Conservation (phyloP, 35 echinoderm and acorn worm species). For the Heliocidaris erythrogramma region DNA sequence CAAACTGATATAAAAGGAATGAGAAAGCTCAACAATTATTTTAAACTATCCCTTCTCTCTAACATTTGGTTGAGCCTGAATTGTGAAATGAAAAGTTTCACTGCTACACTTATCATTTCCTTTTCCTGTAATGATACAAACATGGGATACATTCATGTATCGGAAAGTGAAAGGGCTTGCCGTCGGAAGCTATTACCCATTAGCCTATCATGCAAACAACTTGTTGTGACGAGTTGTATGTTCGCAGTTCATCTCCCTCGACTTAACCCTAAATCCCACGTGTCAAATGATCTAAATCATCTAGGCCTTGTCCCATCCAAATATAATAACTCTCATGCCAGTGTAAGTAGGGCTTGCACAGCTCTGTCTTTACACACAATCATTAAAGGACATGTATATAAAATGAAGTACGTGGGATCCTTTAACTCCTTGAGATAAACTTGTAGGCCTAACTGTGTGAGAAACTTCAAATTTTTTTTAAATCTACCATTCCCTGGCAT, state of each 20-base stretch:
- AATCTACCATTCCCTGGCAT: not conserved
- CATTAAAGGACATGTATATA: no score
- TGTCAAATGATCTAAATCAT: constrained; percentile 27
- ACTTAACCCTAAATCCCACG: not conserved
- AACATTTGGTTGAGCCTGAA: not conserved
- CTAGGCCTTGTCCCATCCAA: not conserved
- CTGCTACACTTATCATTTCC: not conserved
- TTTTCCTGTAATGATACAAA: not conserved
- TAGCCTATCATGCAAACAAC: constrained; percentile 21
- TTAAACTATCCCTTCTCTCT: no score
- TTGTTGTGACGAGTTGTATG: not conserved
- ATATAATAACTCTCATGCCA: not conserved
- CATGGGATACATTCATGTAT: not conserved
- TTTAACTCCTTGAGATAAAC: not conserved
- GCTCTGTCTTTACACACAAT: not conserved
- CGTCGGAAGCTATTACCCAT: not conserved
- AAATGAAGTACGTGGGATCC: no score
- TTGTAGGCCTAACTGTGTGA: no score
- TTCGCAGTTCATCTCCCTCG: not conserved
- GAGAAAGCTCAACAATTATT: no score
- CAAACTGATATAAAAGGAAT: no score
- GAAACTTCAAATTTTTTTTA: no score
- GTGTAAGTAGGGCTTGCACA: not conserved
- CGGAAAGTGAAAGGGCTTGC: not conserved
- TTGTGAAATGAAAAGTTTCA: not conserved